Evolutionary conservation across 2,888 invertebrate genomes (phyloP), one percentile per base, ranked within the genome.

Genomic region (Psococerastis gibbosa): DNA sequence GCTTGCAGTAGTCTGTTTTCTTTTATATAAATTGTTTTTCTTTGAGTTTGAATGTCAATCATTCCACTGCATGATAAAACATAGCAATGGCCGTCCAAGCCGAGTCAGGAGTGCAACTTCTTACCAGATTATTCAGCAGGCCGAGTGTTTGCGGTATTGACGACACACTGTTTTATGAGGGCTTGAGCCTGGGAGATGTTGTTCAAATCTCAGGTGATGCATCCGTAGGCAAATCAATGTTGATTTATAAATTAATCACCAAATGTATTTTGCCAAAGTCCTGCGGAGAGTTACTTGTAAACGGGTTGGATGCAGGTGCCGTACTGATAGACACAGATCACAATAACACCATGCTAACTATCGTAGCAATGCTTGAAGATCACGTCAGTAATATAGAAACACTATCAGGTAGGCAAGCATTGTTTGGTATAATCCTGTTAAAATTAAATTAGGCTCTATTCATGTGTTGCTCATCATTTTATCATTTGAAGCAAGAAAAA

Each of bases 301-400:
- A 56, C 41, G 64, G 60, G 32, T 52, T 55, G 4, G 56, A 59
- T 48, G 52, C 57, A 2, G 60, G 60, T 46, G 59, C 64, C 22
- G 49, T 68, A 13, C 44, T 67, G 22, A 56, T 68, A 46, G 61
- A 60, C 46, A 66, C 66, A 27, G 64, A 64, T 51, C 66, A 66
- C 42, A 60, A 63, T 46, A 57, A 68, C 18, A 54, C 58, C 49
- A 54, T 59, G 6, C 35, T 49, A n/a, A n/a, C n/a, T n/a, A n/a
- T n/a, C n/a, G n/a, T n/a, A n/a, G n/a, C n/a, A n/a, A n/a, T n/a
- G n/a, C n/a, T n/a, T n/a, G n/a, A n/a, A n/a, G n/a, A n/a, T n/a
- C n/a, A n/a, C n/a, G n/a, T n/a, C n/a, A n/a, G n/a, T n/a, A n/a
- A n/a, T n/a, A n/a, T n/a, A n/a, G n/a, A n/a, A n/a, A n/a, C n/a